Base-by-base conservation (phyloP, 2,888 invertebrate species). In the Nymphalis polychloros region DNA sequence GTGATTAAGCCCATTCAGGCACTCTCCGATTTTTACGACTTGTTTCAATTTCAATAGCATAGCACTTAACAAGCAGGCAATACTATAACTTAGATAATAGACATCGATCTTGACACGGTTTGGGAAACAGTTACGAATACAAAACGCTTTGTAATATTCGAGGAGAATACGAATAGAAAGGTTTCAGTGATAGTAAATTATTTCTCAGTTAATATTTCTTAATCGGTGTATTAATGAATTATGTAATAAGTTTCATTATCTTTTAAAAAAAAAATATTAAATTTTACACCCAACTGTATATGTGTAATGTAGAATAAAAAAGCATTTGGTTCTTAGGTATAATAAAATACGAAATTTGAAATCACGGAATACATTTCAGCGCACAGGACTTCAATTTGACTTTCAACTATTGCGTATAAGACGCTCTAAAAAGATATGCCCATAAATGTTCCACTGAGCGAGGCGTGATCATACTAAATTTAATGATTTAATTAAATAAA, bases 101-200 rank as follows among this genome's bases (percentile, higher is more conserved):
- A 71, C 78, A 81, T 80, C 86, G 90, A 87, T 90, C 90, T 91
- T 91, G 89, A 90, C 90, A 91, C 83, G 80, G 81, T 89, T 91
- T 79, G 76, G 80, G 81, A 86, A 85, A 86, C 83, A 81, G 84
- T 79, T 84, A 79, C 80, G 85, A 88, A 90, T 88, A 84, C 86
- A 82, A 87, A 88, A 71, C 83, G 77, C 82, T 81, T 78, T 79
- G 83, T 82, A 82, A 83, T 79, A 82, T 79, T 81, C 75, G 77
- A 79, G 80, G 75, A 81, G 83, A 87, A 85, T 86, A 84, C 83
- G 77, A 88, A 87, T 84, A 81, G 84, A 85, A 86, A 85, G 82
- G 74, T 77, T 68, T 63, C 8, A 55, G 57, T 67, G 59, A 69
- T 69, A 60, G 71, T 74, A 79, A 79, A 78, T 76, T 74, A 81